Conservation (phyloP, 2,888 invertebrate species). For the Tupiocoris notatus region DNA sequence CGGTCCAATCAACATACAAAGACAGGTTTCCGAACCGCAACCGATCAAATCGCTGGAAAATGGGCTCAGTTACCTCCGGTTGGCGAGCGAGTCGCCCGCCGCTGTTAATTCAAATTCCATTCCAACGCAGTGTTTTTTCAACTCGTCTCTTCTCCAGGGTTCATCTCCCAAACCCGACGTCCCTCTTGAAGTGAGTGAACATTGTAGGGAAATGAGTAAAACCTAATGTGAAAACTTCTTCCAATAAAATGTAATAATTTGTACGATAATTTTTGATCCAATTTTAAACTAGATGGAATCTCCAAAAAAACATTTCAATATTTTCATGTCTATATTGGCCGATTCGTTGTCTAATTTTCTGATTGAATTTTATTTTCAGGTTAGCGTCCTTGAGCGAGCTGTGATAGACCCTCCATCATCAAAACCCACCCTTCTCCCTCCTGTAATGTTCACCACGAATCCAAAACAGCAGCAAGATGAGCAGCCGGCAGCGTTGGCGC, state of each 20-base stretch:
- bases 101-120: conserved; percentile 34
- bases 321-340: too few relatives aligned
- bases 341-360: too few relatives aligned
- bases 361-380: too few relatives aligned
- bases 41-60: conserved; percentile 20
- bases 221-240: too few relatives aligned
- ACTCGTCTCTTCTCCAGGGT: conserved; percentile 54
- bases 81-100: conserved; percentile 53
- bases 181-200: conserved; percentile 37
- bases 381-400: conserved; percentile 45
- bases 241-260: too few relatives aligned
- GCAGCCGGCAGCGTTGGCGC: neutral
- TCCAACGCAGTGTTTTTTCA: conserved; percentile 55
- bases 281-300: too few relatives aligned
- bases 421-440: conserved; percentile 75
- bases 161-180: conserved; percentile 35
- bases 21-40: conserved; percentile 20
- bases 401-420: conserved; percentile 50
- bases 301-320: too few relatives aligned
- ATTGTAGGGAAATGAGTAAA: too few relatives aligned
- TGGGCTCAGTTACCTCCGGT: conserved; percentile 34
- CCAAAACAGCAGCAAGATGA: conserved; percentile 49
- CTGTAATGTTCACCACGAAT: conserved; percentile 68
- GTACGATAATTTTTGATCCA: too few relatives aligned
- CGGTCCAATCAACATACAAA: neutral